These are phyloP conservation scores for Amphimedon queenslandica DNA, from an alignment of 37 sponge, comb jelly and placozoan genomes.

Conservation along the genomic window DNA sequence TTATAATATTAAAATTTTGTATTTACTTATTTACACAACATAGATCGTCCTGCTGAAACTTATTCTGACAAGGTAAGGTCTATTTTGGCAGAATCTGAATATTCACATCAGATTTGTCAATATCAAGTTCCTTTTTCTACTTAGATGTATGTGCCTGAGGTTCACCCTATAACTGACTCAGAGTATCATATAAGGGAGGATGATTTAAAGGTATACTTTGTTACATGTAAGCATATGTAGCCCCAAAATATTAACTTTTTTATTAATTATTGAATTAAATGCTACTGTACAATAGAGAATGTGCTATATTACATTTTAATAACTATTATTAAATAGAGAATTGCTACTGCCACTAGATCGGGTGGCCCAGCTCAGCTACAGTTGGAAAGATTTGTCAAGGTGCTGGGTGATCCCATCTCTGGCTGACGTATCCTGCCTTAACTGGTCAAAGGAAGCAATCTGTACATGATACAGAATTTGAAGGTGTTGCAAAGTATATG, in stretches of 20 bases:
- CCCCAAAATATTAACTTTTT: constrained; percentile 20
- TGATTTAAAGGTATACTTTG: not conserved
- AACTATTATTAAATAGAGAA: not conserved
- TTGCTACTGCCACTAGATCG: not conserved
- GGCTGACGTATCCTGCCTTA: constrained; percentile 28
- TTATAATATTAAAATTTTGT: too few relatives aligned
- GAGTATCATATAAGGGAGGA: too few relatives aligned
- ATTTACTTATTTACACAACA: too few relatives aligned
- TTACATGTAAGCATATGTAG: constrained; percentile 35
- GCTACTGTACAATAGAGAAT: too few relatives aligned
- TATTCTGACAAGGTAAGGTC: constrained; percentile 23
- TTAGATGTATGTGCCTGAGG: constrained; percentile 27
- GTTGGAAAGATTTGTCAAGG: constrained; percentile 15
- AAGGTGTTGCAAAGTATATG: constrained; percentile 13
- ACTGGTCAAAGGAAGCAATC: constrained; percentile 39
- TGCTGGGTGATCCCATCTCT: too few relatives aligned
- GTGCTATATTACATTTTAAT: too few relatives aligned
- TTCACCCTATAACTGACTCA: too few relatives aligned
- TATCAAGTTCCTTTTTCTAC: constrained; percentile 25
- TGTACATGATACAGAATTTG: constrained; percentile 9
- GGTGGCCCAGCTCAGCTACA: constrained; percentile 3
- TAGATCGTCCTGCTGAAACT: too few relatives aligned
- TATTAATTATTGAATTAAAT: not conserved
- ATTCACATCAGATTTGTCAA: constrained; percentile 3
- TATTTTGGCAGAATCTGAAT: constrained; percentile 26